A percentile compares a stretch with the other conserved stretches of the same genome.
These are phyloP conservation scores for Cottoperca gobio DNA, from an alignment of 2,797 vertebrate species.

Conservation along the genomic window DNA sequence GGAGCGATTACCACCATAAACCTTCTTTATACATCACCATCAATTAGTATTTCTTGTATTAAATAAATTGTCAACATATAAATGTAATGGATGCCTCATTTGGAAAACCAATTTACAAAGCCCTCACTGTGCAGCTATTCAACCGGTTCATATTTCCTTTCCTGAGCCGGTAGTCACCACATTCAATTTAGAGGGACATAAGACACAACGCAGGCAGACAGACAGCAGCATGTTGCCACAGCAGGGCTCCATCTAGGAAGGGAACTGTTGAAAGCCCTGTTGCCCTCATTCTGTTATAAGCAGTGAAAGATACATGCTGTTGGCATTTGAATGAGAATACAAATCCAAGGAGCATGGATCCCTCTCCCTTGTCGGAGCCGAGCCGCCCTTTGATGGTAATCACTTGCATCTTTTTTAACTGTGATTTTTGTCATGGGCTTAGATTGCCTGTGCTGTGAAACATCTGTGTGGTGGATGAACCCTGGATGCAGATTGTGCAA, in stretches of 20 bases:
- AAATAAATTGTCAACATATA: too few species aligned
- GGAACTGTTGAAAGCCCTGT: conserved; percentile 49
- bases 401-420: conserved; percentile 42
- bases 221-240: conserved; percentile 58
- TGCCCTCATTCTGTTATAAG: conserved; percentile 68
- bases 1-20: fast-evolving
- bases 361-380: not conserved
- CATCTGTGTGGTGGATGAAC: conserved; percentile 29
- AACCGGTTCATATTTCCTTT: conserved; percentile 28
- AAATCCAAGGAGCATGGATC: conserved; percentile 24
- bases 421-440: conserved; percentile 16
- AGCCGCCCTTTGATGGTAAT: conserved; percentile 33
- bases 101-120: conserved; percentile 21
- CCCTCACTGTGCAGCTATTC: conserved; percentile 39
- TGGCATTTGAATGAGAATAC: conserved; percentile 52
- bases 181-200: conserved; percentile 27
- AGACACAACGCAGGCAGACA: conserved; percentile 56
- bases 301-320: conserved; percentile 36
- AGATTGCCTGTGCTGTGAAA: conserved; percentile 1
- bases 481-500: not conserved
- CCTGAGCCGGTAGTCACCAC: conserved; percentile 37
- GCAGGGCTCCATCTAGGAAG: conserved; percentile 53
- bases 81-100: conserved; percentile 38
- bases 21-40: not conserved
- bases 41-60: conserved; percentile 13